Percentiles rank a stretch among this genome's conserved stretches.
Conservation (phyloP, 2,113 vertebrate genomes). For the Rhabdomys dilectus region DNA sequence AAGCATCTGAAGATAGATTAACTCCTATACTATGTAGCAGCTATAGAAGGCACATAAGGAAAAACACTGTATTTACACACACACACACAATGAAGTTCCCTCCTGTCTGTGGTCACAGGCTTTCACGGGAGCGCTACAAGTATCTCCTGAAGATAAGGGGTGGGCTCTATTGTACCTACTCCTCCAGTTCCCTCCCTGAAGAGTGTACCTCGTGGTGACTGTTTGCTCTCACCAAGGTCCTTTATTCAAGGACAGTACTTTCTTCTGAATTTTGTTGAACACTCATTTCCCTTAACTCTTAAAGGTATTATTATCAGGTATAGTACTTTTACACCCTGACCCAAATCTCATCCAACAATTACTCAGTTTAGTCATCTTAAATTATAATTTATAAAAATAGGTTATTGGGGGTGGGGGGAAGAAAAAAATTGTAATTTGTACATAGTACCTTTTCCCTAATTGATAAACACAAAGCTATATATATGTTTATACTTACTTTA, state of each 20-base stretch:
- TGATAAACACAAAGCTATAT: slow-evolving; percentile 39
- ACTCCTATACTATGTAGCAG: background rate
- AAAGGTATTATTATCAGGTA: background rate
- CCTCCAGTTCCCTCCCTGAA: background rate
- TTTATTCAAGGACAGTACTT: background rate
- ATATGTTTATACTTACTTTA: slow-evolving; percentile 92
- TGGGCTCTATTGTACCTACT: background rate
- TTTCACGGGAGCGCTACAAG: background rate
- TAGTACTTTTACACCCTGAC: slow-evolving; percentile 24
- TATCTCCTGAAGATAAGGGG: background rate
- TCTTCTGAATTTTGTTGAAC: slow-evolving; percentile 45
- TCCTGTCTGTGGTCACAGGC: background rate
- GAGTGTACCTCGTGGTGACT: background rate
- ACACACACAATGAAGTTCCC: background rate
- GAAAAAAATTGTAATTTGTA: no score
- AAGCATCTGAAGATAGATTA: background rate
- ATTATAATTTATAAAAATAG: background rate
- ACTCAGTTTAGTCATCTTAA: slow-evolving; percentile 23
- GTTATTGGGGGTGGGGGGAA: no score
- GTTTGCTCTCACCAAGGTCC: background rate
- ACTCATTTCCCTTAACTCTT: background rate
- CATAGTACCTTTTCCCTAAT: background rate
- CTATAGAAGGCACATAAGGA: background rate
- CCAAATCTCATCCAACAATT: slow-evolving; percentile 28
- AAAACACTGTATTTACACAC: background rate